Base-by-base conservation (phyloP, 2,113 vertebrate species). In the Parotia lawesii region DNA sequence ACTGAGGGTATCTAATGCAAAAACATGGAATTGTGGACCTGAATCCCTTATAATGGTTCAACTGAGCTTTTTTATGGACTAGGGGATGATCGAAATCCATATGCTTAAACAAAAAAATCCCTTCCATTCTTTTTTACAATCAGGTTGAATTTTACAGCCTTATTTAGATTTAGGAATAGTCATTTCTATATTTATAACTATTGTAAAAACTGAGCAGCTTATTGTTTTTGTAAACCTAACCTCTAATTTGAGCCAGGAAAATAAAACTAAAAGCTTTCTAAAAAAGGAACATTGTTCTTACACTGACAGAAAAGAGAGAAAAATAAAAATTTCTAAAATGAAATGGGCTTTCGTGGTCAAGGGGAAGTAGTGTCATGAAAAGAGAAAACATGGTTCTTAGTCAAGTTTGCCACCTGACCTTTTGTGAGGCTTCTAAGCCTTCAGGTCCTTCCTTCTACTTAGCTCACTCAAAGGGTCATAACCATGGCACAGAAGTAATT, bases 141-240 rank as follows among this genome's bases (percentile, higher is more conserved):
- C 93, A 91, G 82, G 69, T 84, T 97, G 72, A 42, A 72, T 91
- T 95, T 97, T 90, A 96, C 44, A 76, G 70, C 60, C 73, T 91
- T 95, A 88, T 94, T 95, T 94, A 95, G 85, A 95, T 96, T 96
- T 95, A 95, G 94, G 72, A 87, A 78, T 89, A 94, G 87, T 87
- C 71, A 92, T 90, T 94, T 94, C 84, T 77, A 38, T 90, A 86
- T 95, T 96, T 95, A 92, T 65, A 91, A 53, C 70, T 66, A 89
- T 44, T 25, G 5, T 95, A 96, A 97, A 96, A 96, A 75, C 28
- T 15, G 42, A 95, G 75, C 28, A 94, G 82, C 75, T 92, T 93
- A 90, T 91, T 96, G 86, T 83, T 96, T 96, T 90, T 95, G 73
- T 90, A 90, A 97, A 93, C 61, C 48, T 94, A 95, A 79, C 29